Conservation (phyloP, 1,140 invertebrate species). For the Macrotrachela quadricornifera region DNA sequence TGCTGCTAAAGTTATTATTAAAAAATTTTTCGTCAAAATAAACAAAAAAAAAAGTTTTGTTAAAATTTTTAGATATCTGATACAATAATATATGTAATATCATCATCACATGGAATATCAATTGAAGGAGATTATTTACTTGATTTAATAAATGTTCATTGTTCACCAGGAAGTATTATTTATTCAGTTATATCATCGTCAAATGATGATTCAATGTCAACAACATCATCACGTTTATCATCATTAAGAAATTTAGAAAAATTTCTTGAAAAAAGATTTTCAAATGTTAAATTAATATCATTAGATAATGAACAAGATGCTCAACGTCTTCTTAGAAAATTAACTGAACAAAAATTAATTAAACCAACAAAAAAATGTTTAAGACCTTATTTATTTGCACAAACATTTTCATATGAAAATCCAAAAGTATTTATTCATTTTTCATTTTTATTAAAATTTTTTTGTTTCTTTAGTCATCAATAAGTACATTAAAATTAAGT, state of each 20-base stretch:
- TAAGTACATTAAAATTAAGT: constrained; percentile 54
- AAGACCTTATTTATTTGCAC: not conserved
- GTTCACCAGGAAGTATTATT: too few species aligned
- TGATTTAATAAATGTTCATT: not conserved
- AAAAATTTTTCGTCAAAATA: not conserved
- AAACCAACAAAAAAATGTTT: not conserved
- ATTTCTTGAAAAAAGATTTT: too few species aligned
- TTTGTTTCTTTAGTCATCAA: constrained; percentile 14
- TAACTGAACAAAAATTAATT: not conserved
- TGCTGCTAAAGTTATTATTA: constrained; percentile 4
- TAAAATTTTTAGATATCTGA: too few species aligned
- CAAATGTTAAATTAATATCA: too few species aligned
- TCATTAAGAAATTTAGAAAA: too few species aligned
- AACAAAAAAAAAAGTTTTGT: too few species aligned
- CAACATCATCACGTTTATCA: too few species aligned
- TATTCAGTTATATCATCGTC: too few species aligned
- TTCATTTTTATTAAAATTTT: not conserved
- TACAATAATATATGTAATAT: not conserved
- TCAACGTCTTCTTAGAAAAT: not conserved
- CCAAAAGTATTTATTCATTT: not conserved
- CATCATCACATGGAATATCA: not conserved
- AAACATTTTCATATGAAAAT: not conserved
- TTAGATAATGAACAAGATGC: not conserved
- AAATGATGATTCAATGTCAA: too few species aligned
- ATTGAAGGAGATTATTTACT: not conserved